phyloP scores from a whole-genome alignment of 2,888 invertebrate species.

The Luperina nickerlii region DNA sequence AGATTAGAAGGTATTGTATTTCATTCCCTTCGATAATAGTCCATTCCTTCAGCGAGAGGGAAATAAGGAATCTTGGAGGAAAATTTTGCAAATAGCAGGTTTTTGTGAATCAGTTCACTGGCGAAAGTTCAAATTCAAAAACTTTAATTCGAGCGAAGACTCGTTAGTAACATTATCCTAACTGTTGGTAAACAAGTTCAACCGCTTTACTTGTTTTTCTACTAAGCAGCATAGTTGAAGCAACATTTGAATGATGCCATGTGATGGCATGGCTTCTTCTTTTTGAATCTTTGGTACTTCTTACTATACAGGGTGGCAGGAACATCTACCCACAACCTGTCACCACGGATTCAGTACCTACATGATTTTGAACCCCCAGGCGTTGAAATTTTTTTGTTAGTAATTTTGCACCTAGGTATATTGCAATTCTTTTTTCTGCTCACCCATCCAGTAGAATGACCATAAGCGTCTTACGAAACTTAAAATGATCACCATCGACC shows the following conservation, averaged over 20 bases:
- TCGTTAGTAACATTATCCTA: no score
- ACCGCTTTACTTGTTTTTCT: not conserved
- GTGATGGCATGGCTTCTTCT: not conserved
- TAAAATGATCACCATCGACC: constrained; percentile 5
- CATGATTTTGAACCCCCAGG: not conserved
- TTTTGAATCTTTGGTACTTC: not conserved
- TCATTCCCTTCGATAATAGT: constrained; percentile 46
- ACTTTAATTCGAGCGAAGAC: no score
- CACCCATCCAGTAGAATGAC: not conserved
- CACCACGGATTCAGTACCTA: not conserved
- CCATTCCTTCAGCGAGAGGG: constrained; percentile 13
- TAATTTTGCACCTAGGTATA: not conserved
- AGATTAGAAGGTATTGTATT: constrained; percentile 55
- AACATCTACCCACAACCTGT: not conserved
- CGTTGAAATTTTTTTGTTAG: not conserved
- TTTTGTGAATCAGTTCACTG: not conserved
- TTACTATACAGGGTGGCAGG: not conserved
- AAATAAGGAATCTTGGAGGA: constrained; percentile 2
- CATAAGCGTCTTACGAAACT: constrained; percentile 31
- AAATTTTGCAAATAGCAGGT: not conserved
- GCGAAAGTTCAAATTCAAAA: not conserved
- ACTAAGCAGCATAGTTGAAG: not conserved
- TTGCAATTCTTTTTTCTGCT: not conserved
- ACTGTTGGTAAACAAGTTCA: not conserved
- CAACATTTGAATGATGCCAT: not conserved